Base-by-base conservation (phyloP, 2,797 vertebrate genomes). In the Pseudotriccus pelzelni region DNA sequence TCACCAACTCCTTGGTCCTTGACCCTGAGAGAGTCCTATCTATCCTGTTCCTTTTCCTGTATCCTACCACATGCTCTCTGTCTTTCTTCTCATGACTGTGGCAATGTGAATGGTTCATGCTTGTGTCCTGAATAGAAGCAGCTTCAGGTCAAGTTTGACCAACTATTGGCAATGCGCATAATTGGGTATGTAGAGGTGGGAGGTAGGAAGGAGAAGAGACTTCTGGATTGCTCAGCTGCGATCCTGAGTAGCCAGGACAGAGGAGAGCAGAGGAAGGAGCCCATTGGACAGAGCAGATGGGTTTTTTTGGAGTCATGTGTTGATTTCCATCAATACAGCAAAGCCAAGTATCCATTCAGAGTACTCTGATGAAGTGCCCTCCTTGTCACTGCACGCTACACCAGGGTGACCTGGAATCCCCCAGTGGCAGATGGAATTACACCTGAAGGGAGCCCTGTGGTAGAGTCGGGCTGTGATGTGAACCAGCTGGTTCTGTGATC, bases 331-430 rank as follows among this genome's bases (percentile, higher is more conserved):
- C 72, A 22, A 0, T 14, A 19, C 21, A 41, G 13, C 46, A 50
- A 58, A 78, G 46, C 39, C 44, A 28, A 9, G 41, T 30, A 7
- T 27, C 34, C 41, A 18, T 16, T 36, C 70, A 27, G 81, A 36
- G 39, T 14, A 3, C 44, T 36, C 32, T n/a, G 63, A 25, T 25
- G 32, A 46, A 50, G 30, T 70, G 53, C 28, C 10, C 2, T 36
- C 58, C 66, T 36, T 25, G 69, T n/a, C 70, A 12, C 49, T 28
- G 59, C 39, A 10, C 1, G 0, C 59, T 6, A 1, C 0, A 0
- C 21, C 49, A 44, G 44, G 36, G 16, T 70, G 52, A 12, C 28
- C 41, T 56, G 32, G 18, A 3, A 2, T 36, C 9, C 64, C 18
- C 32, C 16, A 3, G 28, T 6, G n/a, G 24, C 2, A 49, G 49